These are phyloP conservation scores for Uloborus plumipes DNA, from an alignment of 2,888 invertebrate genomes.

Conservation along the genomic window DNA sequence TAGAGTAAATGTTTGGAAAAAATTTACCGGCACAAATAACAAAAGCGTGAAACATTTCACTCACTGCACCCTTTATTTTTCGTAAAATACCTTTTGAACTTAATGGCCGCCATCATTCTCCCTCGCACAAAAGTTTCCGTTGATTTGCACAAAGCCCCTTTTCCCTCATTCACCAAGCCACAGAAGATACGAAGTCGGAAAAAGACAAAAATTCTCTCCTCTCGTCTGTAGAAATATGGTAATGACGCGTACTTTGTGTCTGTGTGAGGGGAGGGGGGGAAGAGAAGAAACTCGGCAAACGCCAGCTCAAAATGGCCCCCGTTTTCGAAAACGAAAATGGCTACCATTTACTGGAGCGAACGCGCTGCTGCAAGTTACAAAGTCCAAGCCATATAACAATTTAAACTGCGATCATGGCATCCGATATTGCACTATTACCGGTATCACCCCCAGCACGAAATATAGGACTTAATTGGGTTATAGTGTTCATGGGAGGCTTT, in stretches of 20 bases:
- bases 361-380: slow-evolving; percentile 18
- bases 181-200: slow-evolving; percentile 3
- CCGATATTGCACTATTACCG: slow-evolving; percentile 26
- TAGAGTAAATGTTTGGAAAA: too few species aligned
- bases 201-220: not conserved
- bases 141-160: too few species aligned
- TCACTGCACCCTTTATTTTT: too few species aligned
- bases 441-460: slow-evolving; percentile 13
- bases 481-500: slow-evolving; percentile 28
- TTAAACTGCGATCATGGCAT: slow-evolving; percentile 48
- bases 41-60: too few species aligned
- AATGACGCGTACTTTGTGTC: slow-evolving; percentile 15
- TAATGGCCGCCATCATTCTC: too few species aligned
- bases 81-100: too few species aligned
- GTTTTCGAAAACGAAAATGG: slow-evolving; percentile 30
- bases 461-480: slow-evolving; percentile 54
- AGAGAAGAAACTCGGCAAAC: slow-evolving; percentile 9
- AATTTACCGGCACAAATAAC: too few species aligned
- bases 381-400: slow-evolving; percentile 20
- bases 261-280: too few species aligned
- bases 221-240: slow-evolving; percentile 47
- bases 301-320: slow-evolving; percentile 13
- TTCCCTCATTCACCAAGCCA: not conserved
- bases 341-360: slow-evolving; percentile 14
- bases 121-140: too few species aligned